Evolutionary conservation across 2,888 invertebrate genomes (phyloP), one percentile per base, ranked within the genome.

Genomic region (Chrysina gloriosa): DNA sequence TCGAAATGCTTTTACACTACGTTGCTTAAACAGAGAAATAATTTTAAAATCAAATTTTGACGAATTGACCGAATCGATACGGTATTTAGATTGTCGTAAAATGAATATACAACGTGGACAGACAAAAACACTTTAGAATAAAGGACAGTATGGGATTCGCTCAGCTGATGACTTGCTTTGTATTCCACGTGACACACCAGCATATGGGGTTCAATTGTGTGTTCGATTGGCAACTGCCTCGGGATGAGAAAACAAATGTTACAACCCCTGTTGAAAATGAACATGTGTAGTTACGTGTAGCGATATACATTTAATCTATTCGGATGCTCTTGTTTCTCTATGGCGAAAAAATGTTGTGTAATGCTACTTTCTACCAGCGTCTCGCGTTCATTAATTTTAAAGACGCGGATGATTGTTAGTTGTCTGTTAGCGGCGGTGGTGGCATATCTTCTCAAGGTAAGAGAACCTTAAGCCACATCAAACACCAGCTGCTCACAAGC

Each of bases 131-230:
- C 61, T 68, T 70, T 70, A 47, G 66, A 68, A 70, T 66, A 68
- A 66, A 66, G 67, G 47, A 65, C 65, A 66, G 61, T 52, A 63
- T 27, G 42, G n/a, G 65, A 65, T 65, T 65, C 56, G 65, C 65
- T 65, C 65, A 54, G 31, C 47, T 47, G 47, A 39, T 65, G 65
- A 21, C 54, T 64, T 77, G 77, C 76, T 78, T 78, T 77, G 77
- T 78, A 79, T 79, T 77, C 79, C 73, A 73, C 68, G 73, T 76
- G 75, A 77, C 76, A 76, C 75, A 76, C 76, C 78, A 76, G 78
- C 79, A 77, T 78, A 78, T 77, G 77, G 77, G 77, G 77, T 75
- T 75, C 77, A 77, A 78, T 79, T 78, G 77, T 77, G 75, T 77
- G 78, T 78, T 78, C 77, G 77, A 78, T 77, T 77, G 76, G 75